Evolutionary conservation across 2,113 vertebrate genomes (phyloP).

Genomic region (Todiramphus saurophagus): DNA sequence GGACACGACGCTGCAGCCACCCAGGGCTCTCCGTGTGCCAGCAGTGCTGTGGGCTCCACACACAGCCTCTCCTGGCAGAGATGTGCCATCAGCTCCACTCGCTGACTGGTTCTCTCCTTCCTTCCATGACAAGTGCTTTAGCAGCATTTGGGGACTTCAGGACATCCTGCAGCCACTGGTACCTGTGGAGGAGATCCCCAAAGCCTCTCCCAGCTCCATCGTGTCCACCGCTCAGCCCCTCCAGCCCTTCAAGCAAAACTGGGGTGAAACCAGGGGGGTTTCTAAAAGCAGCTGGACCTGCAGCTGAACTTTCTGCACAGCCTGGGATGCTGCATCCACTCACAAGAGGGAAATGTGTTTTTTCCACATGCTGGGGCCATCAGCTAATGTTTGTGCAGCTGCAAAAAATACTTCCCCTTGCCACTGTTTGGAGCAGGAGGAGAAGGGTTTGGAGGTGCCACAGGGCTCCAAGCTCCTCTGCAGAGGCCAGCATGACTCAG

Average conservation of each 20-base stretch:
- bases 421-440: background rate
- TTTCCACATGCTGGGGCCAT: background rate
- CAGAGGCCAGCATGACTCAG: background rate
- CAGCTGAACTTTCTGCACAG: background rate
- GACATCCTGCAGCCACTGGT: background rate
- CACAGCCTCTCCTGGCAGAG: accelerated
- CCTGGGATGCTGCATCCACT: background rate
- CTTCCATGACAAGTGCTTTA: background rate
- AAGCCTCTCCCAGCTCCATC: accelerated
- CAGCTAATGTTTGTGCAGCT: background rate
- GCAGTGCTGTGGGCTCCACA: accelerated
- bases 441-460: background rate
- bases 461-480: background rate
- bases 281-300: background rate
- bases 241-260: background rate
- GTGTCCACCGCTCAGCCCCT: background rate
- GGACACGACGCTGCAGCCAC: accelerated
- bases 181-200: background rate
- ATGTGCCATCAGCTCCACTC: accelerated
- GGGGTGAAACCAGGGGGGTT: background rate
- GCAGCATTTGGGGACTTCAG: background rate
- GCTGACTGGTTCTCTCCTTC: background rate
- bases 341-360: background rate
- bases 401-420: background rate
- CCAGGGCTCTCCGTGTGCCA: accelerated